Evolutionary conservation across 2,888 invertebrate species (phyloP).

Genomic region (Acanthosoma haemorrhoidale): DNA sequence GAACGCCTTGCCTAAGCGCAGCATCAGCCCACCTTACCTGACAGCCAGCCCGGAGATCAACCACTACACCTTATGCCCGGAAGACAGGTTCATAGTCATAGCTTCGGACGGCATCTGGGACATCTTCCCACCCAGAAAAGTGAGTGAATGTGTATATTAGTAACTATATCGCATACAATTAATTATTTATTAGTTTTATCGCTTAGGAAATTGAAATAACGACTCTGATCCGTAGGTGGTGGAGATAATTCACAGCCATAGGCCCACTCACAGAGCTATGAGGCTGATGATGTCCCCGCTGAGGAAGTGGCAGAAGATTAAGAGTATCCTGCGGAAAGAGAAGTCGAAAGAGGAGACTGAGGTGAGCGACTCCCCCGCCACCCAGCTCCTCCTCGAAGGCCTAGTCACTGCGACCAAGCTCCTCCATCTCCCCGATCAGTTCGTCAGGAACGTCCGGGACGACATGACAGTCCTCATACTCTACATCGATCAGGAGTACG

Average conservation of each 20-base stretch:
- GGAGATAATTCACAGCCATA: constrained; percentile 84
- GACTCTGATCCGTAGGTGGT: constrained; percentile 87
- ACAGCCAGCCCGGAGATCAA: constrained; percentile 80
- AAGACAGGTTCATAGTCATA: constrained; percentile 86
- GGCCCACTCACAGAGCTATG: constrained; percentile 80
- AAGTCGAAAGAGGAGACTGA: constrained; percentile 81
- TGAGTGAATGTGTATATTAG: no score
- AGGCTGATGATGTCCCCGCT: constrained; percentile 69
- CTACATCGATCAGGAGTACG: constrained; percentile 82
- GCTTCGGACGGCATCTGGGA: constrained; percentile 98
- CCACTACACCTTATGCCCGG: constrained; percentile 68
- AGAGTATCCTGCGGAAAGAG: constrained; percentile 56
- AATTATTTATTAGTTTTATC: no score
- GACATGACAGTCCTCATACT: constrained; percentile 93
- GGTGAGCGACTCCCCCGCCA: constrained; percentile 87
- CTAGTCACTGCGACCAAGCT: constrained; percentile 72
- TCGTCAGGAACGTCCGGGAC: constrained; percentile 85
- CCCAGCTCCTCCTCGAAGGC: constrained; percentile 90
- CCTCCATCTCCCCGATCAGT: constrained; percentile 76
- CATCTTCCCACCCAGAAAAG: constrained; percentile 59
- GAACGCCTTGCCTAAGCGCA: constrained; percentile 71
- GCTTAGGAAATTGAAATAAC: no score
- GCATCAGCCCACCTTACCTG: constrained; percentile 92
- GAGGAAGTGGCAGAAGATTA: constrained; percentile 66
- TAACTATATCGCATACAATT: no score